Conservation (phyloP, 1,140 invertebrate species). For the Drosophila virilis region DNA sequence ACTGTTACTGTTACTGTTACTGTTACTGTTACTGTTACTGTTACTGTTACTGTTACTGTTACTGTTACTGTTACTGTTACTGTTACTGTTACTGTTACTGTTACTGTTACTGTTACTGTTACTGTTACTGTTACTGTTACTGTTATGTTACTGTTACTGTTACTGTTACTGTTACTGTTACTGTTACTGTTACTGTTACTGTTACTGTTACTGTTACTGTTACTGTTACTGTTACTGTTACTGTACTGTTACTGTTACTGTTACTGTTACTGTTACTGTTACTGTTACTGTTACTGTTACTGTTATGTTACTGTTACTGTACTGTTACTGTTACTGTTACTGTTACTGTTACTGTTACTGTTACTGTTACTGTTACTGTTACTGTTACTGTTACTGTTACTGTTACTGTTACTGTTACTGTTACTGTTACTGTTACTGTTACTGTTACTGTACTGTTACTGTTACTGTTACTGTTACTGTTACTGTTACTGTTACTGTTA, state of each 20-base stretch:
- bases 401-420: neutral
- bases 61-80: neutral
- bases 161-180: conserved; percentile 19
- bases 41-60: conserved; percentile 13
- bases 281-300: conserved; percentile 7
- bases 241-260: conserved; percentile 17
- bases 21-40: conserved; percentile 19
- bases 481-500: neutral
- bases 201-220: conserved; percentile 2
- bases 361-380: conserved; percentile 13
- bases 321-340: neutral
- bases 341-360: conserved; percentile 19
- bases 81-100: conserved; percentile 13
- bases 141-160: neutral
- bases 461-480: conserved; percentile 3
- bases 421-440: conserved; percentile 19
- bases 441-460: conserved; percentile 12
- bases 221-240: neutral
- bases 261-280: conserved; percentile 16
- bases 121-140: conserved; percentile 7
- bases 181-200: conserved; percentile 13
- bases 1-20: neutral
- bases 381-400: neutral
- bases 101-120: conserved; percentile 16
- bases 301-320: no score